A percentile compares a stretch with the other conserved stretches of the same genome.
Evolutionary conservation across 2,113 vertebrate species (phyloP).

Genomic region (Ploceus nigricollis): DNA sequence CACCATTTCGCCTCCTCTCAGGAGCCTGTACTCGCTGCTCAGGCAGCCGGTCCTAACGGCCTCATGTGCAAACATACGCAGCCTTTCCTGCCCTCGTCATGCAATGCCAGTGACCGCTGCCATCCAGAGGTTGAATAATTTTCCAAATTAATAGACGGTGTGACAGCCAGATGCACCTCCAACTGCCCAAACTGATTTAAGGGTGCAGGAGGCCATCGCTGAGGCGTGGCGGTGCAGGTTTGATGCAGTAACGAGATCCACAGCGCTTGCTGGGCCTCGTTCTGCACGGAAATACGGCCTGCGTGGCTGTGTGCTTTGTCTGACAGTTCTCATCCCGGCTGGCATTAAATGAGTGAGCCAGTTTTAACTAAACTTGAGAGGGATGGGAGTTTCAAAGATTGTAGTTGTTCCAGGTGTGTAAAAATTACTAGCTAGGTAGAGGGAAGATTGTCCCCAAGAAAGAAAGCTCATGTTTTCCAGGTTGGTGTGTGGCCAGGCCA

Average conservation of each 20-base stretch:
- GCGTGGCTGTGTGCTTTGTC: rapidly evolving
- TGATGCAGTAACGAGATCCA: neutral
- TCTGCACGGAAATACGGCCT: rapidly evolving
- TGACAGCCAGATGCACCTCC: neutral
- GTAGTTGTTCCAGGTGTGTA: neutral
- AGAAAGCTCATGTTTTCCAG: neutral
- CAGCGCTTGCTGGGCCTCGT: neutral
- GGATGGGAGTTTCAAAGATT: neutral
- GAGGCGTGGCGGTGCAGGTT: rapidly evolving
- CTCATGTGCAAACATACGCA: rapidly evolving
- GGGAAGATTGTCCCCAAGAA: neutral
- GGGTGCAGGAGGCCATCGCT: rapidly evolving
- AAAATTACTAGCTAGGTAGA: neutral
- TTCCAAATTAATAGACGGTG: neutral
- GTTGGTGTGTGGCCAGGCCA: neutral
- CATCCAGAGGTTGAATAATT: neutral
- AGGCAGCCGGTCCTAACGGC: rapidly evolving
- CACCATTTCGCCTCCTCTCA: rapidly evolving
- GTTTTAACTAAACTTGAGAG: neutral
- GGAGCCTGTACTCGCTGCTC: neutral
- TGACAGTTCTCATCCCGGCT: rapidly evolving
- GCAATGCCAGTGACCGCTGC: rapidly evolving
- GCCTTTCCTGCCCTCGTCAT: rapidly evolving
- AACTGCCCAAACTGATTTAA: neutral
- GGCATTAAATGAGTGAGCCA: rapidly evolving